These are phyloP conservation scores for Conopomorpha cramerella DNA, from an alignment of 1,140 invertebrate species.

Conservation along the genomic window DNA sequence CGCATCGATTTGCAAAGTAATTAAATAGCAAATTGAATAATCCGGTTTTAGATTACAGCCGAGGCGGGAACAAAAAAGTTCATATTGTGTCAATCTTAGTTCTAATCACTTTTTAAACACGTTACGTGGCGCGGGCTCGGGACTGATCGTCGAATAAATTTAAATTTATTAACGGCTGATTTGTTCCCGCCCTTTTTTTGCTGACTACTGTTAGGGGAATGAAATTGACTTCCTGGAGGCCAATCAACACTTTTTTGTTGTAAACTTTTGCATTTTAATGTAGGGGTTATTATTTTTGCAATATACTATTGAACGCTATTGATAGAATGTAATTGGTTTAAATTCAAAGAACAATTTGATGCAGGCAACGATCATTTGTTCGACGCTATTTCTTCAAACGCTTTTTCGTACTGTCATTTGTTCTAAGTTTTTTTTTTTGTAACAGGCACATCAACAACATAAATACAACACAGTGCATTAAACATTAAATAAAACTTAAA, in stretches of 20 bases:
- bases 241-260: constrained; percentile 8
- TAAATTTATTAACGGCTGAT: constrained; percentile 56
- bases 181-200: constrained; percentile 34
- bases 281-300: neutral
- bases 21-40: constrained; percentile 48
- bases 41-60: constrained; percentile 43
- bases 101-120: constrained; percentile 59
- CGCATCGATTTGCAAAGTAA: no score
- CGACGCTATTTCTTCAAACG: no score
- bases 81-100: constrained; percentile 59
- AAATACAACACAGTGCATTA: no score
- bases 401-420: no score
- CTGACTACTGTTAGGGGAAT: constrained; percentile 39
- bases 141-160: constrained; percentile 54
- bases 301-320: neutral
- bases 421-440: no score
- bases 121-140: constrained; percentile 32
- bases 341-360: no score
- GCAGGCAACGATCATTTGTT: no score
- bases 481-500: no score
- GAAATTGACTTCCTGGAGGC: constrained; percentile 40
- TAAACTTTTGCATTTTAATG: neutral
- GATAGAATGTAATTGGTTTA: no score
- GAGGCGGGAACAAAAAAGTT: constrained; percentile 44
- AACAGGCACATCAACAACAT: no score